phyloP scores from a whole-genome alignment of 2,113 vertebrate species.

The Pitta sordida region DNA sequence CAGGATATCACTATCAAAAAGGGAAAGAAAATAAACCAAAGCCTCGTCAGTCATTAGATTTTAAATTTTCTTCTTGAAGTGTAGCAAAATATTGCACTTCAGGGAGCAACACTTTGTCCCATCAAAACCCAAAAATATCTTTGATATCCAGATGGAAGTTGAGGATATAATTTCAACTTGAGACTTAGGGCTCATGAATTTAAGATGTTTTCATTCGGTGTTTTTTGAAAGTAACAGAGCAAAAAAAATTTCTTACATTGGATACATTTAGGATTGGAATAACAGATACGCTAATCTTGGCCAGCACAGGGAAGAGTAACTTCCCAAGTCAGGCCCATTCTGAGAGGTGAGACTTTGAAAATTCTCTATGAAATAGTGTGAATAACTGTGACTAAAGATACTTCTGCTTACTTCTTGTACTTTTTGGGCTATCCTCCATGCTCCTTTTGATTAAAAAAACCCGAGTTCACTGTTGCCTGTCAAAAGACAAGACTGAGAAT shows the following conservation, averaged over 20 bases:
- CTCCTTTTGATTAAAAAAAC: background rate
- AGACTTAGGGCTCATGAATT: background rate
- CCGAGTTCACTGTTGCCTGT: background rate
- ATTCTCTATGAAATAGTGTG: background rate
- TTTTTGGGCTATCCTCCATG: background rate
- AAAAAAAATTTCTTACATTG: background rate
- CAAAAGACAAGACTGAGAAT: background rate
- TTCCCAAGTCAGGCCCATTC: background rate
- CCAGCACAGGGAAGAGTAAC: background rate
- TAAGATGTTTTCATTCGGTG: background rate
- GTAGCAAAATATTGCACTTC: background rate
- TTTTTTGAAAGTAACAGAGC: background rate
- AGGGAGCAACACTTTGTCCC: background rate
- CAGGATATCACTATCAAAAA: background rate
- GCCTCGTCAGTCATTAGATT: background rate
- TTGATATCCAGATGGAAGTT: background rate
- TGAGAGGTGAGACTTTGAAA: background rate
- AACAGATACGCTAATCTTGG: background rate
- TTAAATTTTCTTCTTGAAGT: background rate
- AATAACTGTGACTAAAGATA: background rate
- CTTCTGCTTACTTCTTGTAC: background rate
- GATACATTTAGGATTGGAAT: background rate
- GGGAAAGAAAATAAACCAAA: background rate
- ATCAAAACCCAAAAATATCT: background rate
- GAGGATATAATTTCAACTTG: background rate